These are phyloP conservation scores for Cancer borealis DNA, from an alignment of 2,888 invertebrate genomes.

Conservation along the genomic window DNA sequence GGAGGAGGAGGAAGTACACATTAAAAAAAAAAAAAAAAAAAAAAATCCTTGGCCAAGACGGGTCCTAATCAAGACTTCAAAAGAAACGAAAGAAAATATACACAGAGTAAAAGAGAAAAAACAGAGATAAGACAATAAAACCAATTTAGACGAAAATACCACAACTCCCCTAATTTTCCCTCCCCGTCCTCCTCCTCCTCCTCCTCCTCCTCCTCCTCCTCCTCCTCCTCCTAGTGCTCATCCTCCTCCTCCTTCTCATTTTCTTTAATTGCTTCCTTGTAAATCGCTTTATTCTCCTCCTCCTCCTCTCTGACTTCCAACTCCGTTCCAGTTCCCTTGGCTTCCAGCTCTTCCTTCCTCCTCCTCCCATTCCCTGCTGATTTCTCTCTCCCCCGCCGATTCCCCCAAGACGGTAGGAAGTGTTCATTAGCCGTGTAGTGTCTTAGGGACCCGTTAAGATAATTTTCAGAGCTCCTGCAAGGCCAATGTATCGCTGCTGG, in stretches of 20 bases:
- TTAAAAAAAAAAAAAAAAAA: background rate
- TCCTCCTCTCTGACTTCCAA: background rate
- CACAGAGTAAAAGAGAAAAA: background rate
- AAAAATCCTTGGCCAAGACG: background rate
- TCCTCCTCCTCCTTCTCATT: background rate
- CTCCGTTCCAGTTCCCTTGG: background rate
- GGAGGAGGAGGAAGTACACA: background rate
- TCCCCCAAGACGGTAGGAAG: constrained; percentile 5
- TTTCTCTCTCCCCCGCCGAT: background rate
- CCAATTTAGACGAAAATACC: background rate
- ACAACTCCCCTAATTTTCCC: background rate
- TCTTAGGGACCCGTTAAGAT: constrained; percentile 34
- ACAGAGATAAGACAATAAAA: background rate
- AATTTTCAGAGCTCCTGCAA: constrained; percentile 13
- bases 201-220: background rate
- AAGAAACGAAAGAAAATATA: background rate
- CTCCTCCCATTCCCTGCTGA: background rate
- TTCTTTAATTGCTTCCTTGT: constrained; percentile 20
- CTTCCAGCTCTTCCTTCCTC: background rate
- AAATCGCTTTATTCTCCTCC: constrained; percentile 20
- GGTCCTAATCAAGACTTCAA: background rate
- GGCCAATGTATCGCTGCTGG: background rate
- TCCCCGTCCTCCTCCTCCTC: background rate
- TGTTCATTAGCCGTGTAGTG: constrained; percentile 24
- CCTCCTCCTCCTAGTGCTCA: background rate